Conservation (phyloP, 1,140 invertebrate species). For the Octopus bimaculoides region DNA sequence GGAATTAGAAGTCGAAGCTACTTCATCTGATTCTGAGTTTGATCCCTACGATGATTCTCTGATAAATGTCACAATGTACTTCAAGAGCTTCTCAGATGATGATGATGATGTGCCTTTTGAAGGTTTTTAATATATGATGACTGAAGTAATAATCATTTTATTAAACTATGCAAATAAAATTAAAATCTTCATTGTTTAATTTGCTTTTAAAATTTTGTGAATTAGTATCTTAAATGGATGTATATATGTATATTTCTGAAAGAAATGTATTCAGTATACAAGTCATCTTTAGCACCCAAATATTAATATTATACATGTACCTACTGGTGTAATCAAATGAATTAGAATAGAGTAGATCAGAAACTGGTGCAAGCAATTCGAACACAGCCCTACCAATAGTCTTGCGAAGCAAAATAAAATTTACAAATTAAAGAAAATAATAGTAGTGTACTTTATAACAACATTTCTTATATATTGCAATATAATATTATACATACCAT, state of each 20-base stretch:
- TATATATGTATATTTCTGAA: too few species aligned
- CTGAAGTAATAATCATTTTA: not conserved
- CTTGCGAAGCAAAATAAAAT: too few species aligned
- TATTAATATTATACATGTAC: not conserved
- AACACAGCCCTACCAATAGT: too few species aligned
- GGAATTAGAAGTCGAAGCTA: not conserved
- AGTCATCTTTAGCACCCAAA: not conserved
- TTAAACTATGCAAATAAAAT: not conserved
- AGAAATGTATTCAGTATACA: not conserved
- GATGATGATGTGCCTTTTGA: not conserved
- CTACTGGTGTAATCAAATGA: constrained; percentile 7
- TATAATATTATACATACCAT: too few species aligned
- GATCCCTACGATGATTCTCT: not conserved
- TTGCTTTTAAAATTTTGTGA: not conserved
- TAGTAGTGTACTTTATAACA: too few species aligned
- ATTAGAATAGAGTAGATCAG: too few species aligned
- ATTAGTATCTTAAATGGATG: not conserved
- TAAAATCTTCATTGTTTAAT: not conserved
- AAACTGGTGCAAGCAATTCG: too few species aligned
- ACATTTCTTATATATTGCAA: too few species aligned
- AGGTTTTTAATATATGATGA: not conserved
- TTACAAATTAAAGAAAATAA: too few species aligned
- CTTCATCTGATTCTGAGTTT: not conserved
- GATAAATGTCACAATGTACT: not conserved
- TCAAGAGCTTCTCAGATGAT: not conserved